phyloP scores from a whole-genome alignment of 2,797 vertebrate genomes.

The Coilia nasus region DNA sequence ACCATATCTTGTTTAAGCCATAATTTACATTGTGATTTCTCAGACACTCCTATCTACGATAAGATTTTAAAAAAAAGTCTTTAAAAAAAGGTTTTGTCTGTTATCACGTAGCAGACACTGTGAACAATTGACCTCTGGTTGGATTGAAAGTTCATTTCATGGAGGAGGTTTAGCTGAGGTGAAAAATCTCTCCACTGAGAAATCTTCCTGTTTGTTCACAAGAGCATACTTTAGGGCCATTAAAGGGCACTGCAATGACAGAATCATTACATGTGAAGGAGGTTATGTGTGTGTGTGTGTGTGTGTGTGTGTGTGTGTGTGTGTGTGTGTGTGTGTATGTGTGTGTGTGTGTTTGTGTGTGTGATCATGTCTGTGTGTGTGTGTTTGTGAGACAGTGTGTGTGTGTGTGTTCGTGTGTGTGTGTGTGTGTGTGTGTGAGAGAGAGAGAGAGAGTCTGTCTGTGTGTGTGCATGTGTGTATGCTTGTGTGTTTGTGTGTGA shows the following conservation, averaged over 20 bases:
- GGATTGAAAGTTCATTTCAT: background rate
- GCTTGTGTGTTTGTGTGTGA: background rate
- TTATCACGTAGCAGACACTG: background rate
- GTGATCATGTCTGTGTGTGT: background rate
- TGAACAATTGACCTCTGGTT: background rate
- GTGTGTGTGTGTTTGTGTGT: background rate
- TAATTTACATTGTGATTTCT: background rate
- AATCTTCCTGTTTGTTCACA: background rate
- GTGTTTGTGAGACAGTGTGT: too few species aligned
- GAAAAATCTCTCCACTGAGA: background rate
- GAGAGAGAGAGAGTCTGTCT: background rate
- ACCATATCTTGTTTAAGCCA: background rate
- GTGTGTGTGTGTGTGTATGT: background rate
- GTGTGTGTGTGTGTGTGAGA: background rate
- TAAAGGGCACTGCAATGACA: background rate
- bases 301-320: constrained; percentile 8
- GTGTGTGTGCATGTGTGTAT: background rate
- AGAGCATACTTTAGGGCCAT: background rate
- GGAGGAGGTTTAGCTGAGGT: constrained; percentile 2
- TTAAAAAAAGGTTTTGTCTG: background rate
- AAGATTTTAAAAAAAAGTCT: background rate
- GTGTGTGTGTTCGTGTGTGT: constrained; percentile 1
- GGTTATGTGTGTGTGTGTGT: background rate
- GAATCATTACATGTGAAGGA: background rate
- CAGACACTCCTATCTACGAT: too few species aligned